These are phyloP conservation scores for Stegana nigrithorax DNA, from an alignment of 2,888 invertebrate genomes.

Conservation along the genomic window DNA sequence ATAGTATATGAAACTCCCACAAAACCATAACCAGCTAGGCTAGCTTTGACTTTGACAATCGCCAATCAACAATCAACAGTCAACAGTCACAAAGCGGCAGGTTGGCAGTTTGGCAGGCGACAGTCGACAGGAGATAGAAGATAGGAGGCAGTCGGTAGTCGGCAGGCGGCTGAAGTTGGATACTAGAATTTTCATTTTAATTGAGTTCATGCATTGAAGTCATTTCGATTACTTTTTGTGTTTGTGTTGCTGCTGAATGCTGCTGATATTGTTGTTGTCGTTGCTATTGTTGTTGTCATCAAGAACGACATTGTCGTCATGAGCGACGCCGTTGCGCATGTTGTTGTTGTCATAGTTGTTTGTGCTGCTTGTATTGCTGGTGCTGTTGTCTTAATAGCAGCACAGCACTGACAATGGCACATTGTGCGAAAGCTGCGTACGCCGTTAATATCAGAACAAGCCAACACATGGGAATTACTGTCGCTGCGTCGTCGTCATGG, in stretches of 20 bases:
- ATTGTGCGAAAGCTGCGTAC: constrained; percentile 13
- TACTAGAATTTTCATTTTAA: constrained; percentile 32
- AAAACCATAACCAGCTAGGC: not conserved
- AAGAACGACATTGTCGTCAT: constrained; percentile 6
- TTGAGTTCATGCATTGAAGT: constrained; percentile 40
- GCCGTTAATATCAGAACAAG: constrained; percentile 60
- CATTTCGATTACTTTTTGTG: too few relatives aligned
- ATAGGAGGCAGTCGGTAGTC: too few relatives aligned
- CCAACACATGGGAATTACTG: constrained; percentile 57
- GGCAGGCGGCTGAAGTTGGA: too few relatives aligned
- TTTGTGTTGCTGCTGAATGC: too few relatives aligned
- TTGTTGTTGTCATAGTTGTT: not conserved
- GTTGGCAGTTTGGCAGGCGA: too few relatives aligned
- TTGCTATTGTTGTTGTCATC: too few relatives aligned
- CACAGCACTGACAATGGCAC: constrained; percentile 42
- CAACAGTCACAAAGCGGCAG: too few relatives aligned
- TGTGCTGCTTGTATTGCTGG: not conserved
- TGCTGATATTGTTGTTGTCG: too few relatives aligned
- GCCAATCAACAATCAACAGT: too few relatives aligned
- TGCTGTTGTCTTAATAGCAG: constrained; percentile 14
- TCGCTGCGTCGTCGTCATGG: too few relatives aligned
- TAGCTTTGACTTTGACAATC: not conserved
- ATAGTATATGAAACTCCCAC: too few relatives aligned
- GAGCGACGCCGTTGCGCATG: constrained; percentile 3
- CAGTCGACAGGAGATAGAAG: too few relatives aligned